Evolutionary conservation across 1,140 invertebrate genomes (phyloP).

Genomic region (Drosophila virilis): DNA sequence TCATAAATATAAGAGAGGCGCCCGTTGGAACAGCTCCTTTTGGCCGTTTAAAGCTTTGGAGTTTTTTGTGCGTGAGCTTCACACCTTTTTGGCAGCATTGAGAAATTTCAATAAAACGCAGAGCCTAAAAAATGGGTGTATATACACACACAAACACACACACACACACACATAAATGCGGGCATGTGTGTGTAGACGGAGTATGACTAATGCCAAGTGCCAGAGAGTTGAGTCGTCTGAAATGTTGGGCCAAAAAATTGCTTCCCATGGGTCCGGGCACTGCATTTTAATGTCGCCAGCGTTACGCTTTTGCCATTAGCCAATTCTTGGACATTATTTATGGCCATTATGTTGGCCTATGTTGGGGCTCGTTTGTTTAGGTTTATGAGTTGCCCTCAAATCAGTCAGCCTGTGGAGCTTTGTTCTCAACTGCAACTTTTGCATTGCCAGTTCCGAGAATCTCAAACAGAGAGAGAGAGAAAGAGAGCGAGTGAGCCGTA

Average conservation of each 20-base stretch:
- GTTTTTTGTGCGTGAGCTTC: slow-evolving; percentile 51
- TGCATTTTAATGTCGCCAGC: slow-evolving; percentile 61
- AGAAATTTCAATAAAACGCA: slow-evolving; percentile 60
- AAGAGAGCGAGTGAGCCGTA: background rate
- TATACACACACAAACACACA: background rate
- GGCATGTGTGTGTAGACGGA: slow-evolving; percentile 1
- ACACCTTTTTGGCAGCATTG: slow-evolving; percentile 60
- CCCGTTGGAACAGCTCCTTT: slow-evolving; percentile 29
- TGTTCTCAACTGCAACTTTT: slow-evolving; percentile 54
- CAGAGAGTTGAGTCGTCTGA: slow-evolving; percentile 16
- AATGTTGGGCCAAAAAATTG: slow-evolving; percentile 13
- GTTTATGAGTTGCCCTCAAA: slow-evolving; percentile 52
- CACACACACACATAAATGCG: background rate
- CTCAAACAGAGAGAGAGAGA: slow-evolving; percentile 8
- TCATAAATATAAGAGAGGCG: slow-evolving; percentile 68
- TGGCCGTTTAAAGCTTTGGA: slow-evolving; percentile 20
- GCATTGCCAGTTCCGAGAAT: slow-evolving; percentile 60
- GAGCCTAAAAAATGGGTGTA: background rate
- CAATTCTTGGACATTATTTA: slow-evolving; percentile 53
- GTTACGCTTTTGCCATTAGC: slow-evolving; percentile 43
- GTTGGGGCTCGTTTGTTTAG: slow-evolving; percentile 46
- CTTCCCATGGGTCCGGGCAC: slow-evolving; percentile 47
- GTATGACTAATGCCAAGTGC: slow-evolving; percentile 68
- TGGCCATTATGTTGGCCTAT: slow-evolving; percentile 56
- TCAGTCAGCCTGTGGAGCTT: slow-evolving; percentile 62